A percentile compares a stretch with the other conserved stretches of the same genome.
Conservation (phyloP, 2,797 vertebrate species). For the Mormyrus proboscirostris region DNA sequence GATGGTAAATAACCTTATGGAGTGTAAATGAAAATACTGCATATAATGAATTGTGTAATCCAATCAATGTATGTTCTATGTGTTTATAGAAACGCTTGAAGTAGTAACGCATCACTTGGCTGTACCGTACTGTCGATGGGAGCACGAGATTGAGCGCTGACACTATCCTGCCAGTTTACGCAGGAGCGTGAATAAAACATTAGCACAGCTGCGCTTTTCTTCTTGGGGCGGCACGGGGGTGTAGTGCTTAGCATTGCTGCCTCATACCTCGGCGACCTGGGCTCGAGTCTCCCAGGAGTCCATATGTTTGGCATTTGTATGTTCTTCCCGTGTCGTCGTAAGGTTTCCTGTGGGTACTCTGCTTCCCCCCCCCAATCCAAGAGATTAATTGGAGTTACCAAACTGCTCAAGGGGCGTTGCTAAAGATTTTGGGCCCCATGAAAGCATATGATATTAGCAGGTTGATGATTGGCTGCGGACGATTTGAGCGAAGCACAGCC, state of each 20-base stretch:
- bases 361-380: not conserved
- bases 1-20: not conserved
- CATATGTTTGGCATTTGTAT: not conserved
- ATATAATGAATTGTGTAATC: not conserved
- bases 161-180: not conserved
- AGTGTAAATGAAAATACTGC: not conserved
- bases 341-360: not conserved
- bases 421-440: not conserved
- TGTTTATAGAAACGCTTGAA: not conserved
- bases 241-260: not conserved
- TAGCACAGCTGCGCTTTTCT: not conserved
- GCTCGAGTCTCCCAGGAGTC: not conserved
- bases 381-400: not conserved
- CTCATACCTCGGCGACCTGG: not conserved
- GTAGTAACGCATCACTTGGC: not conserved
- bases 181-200: not conserved
- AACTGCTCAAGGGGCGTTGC: not conserved
- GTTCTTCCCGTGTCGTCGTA: not conserved
- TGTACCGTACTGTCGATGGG: not conserved
- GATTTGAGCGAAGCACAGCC: constrained; percentile 55
- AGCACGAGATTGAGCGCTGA: not conserved
- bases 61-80: not conserved
- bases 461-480: constrained; percentile 76
- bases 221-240: not conserved
- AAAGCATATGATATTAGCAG: constrained; percentile 44